Conservation (phyloP, 2,888 invertebrate species). For the Dicyrtomina minuta region DNA sequence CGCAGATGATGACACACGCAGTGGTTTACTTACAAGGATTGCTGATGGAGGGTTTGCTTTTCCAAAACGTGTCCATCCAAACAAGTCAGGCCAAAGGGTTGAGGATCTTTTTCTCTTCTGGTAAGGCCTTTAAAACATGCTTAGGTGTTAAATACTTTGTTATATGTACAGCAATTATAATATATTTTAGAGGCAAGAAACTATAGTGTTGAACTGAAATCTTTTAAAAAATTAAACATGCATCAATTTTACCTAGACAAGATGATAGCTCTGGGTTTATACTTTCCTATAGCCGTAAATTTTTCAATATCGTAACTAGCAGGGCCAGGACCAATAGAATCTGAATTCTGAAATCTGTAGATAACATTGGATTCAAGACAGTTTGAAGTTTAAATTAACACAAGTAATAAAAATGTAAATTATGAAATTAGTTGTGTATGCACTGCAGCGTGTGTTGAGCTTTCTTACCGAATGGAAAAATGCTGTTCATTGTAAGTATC, state of each 20-base stretch:
- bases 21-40: conserved; percentile 28
- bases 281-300: not conserved
- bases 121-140: not conserved
- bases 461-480: conserved; percentile 2
- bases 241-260: conserved; percentile 20
- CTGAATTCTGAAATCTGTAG: conserved; percentile 5
- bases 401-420: no score
- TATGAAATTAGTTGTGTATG: no score
- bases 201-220: no score
- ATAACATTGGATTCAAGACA: not conserved
- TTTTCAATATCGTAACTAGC: not conserved
- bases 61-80: conserved; percentile 40
- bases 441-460: no score
- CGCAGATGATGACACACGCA: conserved; percentile 7
- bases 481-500: conserved; percentile 15
- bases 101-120: not conserved
- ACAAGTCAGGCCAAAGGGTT: not conserved
- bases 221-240: no score
- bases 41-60: conserved; percentile 29
- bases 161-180: no score
- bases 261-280: conserved; percentile 11
- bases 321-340: conserved; percentile 11
- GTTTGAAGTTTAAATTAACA: not conserved
- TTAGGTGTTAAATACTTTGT: no score
- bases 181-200: no score